Evolutionary conservation across 2,797 vertebrate genomes (phyloP), one percentile per base, ranked within the genome.

Genomic region (Vultur gryphus): DNA sequence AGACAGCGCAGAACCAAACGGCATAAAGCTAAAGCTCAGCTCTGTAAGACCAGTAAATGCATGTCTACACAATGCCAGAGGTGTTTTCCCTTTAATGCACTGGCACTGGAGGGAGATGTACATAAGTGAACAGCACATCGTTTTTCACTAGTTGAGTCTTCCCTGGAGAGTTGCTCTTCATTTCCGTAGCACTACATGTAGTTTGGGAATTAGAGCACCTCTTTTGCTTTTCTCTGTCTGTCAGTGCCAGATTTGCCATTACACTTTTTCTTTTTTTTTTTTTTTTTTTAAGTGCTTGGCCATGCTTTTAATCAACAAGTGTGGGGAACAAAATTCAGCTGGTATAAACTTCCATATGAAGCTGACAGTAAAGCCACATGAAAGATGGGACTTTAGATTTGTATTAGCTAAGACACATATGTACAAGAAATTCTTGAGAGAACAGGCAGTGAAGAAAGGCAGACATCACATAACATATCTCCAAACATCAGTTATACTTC

Each of bases 81-180:
- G 23, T 58, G 69, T 18, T 57, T 18, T 46, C 43, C 67, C 35
- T 57, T 35, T 13, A 24, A 6, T 7, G 24, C 12, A 5, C 39
- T 21, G 26, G n/a, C 35, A 16, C n/a, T 4, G 15, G 29, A 14
- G 51, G 39, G 48, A 49, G 35, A 11, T 10, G 48, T 11, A 43
- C 10, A 2, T 6, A 26, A 54, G 59, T 1, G 2, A 66, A 17
- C 6, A 29, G 41, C 8, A 28, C 35, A 12, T 41, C 1, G 0
- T 17, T 41, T 28, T 37, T 35, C 51, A 49, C 18, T 25, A 31
- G 25, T 3, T 39, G 28, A 13, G 37, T 16, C 55, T 51, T 64
- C 55, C 35, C 57, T 48, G 18, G 18, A 73, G 44, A 65, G 46
- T 4, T 33, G 31, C 18, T 33, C 13, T 71, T 77, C 33, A 5